Percentiles rank a stretch among this genome's conserved stretches.
Conservation (phyloP, 2,797 vertebrate species). For the Limosa lapponica region DNA sequence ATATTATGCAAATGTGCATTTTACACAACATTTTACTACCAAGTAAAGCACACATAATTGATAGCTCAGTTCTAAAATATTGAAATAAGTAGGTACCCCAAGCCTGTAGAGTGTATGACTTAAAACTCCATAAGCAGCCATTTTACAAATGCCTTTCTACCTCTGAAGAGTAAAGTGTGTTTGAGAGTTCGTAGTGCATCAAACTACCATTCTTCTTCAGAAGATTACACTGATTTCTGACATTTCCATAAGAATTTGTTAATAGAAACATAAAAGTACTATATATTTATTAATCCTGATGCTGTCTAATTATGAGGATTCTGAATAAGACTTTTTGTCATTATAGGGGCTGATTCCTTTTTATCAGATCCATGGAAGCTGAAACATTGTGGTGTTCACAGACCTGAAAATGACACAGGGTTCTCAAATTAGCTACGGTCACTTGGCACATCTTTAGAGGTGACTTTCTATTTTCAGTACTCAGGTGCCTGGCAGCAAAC, state of each 20-base stretch:
- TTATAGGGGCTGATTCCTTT: background rate
- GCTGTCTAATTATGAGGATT: background rate
- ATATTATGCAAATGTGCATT: background rate
- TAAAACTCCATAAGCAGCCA: background rate
- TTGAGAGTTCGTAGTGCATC: background rate
- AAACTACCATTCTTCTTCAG: background rate
- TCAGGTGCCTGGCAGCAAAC: background rate
- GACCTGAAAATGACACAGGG: background rate
- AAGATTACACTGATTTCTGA: background rate
- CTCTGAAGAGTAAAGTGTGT: background rate
- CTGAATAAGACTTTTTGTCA: background rate
- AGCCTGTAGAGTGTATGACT: background rate
- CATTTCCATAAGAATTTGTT: background rate
- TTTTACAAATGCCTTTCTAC: background rate
- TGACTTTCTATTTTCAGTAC: slow-evolving; percentile 14
- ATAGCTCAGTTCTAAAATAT: background rate
- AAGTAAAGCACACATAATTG: background rate
- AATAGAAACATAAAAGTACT: background rate
- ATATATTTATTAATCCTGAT: background rate
- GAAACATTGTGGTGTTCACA: background rate
- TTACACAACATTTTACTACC: background rate
- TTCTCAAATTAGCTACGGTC: background rate
- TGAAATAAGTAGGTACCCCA: background rate
- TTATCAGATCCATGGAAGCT: background rate
- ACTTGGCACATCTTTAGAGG: slow-evolving; percentile 9